Evolutionary conservation across 2,797 vertebrate species (phyloP).

Genomic region (Periparus ater): DNA sequence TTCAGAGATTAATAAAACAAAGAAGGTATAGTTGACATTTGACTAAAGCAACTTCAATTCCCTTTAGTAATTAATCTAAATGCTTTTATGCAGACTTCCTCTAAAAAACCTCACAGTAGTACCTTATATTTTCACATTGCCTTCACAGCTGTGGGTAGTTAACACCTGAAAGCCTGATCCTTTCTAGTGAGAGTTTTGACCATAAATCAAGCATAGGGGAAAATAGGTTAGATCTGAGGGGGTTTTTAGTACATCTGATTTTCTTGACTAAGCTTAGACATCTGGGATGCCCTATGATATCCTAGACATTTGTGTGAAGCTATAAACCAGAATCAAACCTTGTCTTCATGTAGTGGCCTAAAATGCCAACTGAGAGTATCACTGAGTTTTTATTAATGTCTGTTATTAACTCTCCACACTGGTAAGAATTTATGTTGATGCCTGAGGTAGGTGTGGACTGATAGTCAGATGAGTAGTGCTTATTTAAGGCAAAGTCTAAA

Average conservation of each 20-base stretch:
- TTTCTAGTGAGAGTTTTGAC: not conserved
- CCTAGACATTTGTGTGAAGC: not conserved
- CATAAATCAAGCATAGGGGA: not conserved
- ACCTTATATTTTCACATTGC: not conserved
- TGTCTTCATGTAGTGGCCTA: not conserved
- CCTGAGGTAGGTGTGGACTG: not conserved
- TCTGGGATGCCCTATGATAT: not conserved
- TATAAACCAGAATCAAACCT: not conserved
- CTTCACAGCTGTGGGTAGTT: not conserved
- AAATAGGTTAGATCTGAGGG: not conserved
- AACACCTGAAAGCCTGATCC: not conserved
- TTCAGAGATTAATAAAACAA: slow-evolving; percentile 11
- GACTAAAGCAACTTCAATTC: not conserved
- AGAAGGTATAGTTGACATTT: not conserved
- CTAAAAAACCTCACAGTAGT: not conserved
- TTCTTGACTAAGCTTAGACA: not conserved
- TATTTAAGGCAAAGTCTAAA: not conserved
- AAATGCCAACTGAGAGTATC: not conserved
- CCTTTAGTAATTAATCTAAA: not conserved
- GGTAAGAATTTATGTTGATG: not conserved
- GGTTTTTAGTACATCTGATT: not conserved
- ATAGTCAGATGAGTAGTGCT: not conserved
- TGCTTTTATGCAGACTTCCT: not conserved
- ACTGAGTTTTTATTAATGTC: not conserved
- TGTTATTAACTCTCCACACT: not conserved